Evolutionary conservation across 2,888 invertebrate genomes (phyloP).

Genomic region (Odontocolon sp.): DNA sequence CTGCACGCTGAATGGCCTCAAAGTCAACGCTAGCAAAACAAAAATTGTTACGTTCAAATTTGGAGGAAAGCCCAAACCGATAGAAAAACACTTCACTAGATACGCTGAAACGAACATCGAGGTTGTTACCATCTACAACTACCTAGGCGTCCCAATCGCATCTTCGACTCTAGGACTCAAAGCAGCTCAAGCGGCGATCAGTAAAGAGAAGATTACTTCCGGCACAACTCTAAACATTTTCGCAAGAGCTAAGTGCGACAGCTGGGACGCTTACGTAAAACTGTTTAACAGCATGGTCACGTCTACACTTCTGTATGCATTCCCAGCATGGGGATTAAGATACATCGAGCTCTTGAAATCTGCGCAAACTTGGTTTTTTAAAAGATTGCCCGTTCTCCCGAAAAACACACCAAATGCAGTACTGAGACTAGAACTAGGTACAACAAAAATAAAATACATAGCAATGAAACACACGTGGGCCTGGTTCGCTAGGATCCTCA

Average conservation of each 20-base stretch:
- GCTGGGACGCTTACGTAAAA: neutral
- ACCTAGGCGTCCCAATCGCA: slow-evolving; percentile 4
- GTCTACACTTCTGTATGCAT: too few relatives aligned
- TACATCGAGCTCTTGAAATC: too few relatives aligned
- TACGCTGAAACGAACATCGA: neutral
- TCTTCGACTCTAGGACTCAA: neutral
- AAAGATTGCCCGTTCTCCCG: slow-evolving; percentile 1
- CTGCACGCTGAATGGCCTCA: too few relatives aligned
- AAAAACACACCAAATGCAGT: slow-evolving; percentile 10
- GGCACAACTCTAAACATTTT: slow-evolving; percentile 16
- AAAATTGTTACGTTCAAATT: neutral
- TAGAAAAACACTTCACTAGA: neutral
- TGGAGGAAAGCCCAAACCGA: neutral
- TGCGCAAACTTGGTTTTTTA: slow-evolving; percentile 18
- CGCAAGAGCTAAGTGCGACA: slow-evolving; percentile 20
- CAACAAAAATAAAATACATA: too few relatives aligned
- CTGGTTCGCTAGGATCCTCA: neutral
- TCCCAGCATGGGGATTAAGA: too few relatives aligned
- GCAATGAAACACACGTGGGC: neutral
- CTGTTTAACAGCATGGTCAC: too few relatives aligned
- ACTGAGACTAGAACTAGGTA: too few relatives aligned
- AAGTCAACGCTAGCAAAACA: neutral
- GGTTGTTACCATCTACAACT: neutral
- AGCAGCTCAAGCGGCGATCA: slow-evolving; percentile 14
- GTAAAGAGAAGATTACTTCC: neutral